phyloP scores from a whole-genome alignment of 2,888 invertebrate species.

The Euproctis similis region DNA sequence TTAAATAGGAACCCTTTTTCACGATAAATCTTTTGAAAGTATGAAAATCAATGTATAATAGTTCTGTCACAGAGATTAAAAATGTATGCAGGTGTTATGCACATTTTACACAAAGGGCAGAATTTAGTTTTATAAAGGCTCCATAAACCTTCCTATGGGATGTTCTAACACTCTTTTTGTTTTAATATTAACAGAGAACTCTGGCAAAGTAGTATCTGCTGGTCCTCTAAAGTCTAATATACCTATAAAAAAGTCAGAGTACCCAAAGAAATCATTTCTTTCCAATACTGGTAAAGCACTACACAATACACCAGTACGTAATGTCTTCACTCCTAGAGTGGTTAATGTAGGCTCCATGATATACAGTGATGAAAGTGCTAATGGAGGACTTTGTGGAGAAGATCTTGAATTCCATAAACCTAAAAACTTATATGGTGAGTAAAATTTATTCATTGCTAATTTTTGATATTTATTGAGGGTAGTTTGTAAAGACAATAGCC shows the following conservation, averaged over 20 bases:
- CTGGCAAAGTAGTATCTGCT: conserved; percentile 47
- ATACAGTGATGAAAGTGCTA: conserved; percentile 44
- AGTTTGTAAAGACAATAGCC: too few relatives aligned
- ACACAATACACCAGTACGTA: conserved; percentile 48
- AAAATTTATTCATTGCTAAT: not conserved
- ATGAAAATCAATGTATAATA: too few relatives aligned
- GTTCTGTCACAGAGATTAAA: too few relatives aligned
- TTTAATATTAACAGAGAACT: conserved; percentile 58
- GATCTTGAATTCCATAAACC: conserved; percentile 58
- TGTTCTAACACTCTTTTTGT: too few relatives aligned
- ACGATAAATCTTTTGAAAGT: too few relatives aligned
- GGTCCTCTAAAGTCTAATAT: conserved; percentile 57
- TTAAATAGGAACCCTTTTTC: too few relatives aligned
- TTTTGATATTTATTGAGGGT: too few relatives aligned
- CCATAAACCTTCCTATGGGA: too few relatives aligned
- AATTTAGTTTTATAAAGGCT: too few relatives aligned
- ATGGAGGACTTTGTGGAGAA: conserved; percentile 31
- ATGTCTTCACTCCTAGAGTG: conserved; percentile 48
- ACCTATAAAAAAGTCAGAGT: conserved; percentile 47
- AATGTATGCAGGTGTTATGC: too few relatives aligned
- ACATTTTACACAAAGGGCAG: too few relatives aligned
- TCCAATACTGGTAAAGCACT: conserved; percentile 55
- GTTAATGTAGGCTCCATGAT: conserved; percentile 52
- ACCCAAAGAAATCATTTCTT: conserved; percentile 55
- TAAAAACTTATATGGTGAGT: conserved; percentile 42